These are phyloP conservation scores for Brienomyrus brachyistius DNA, from an alignment of 2,113 vertebrate genomes.

Conservation along the genomic window DNA sequence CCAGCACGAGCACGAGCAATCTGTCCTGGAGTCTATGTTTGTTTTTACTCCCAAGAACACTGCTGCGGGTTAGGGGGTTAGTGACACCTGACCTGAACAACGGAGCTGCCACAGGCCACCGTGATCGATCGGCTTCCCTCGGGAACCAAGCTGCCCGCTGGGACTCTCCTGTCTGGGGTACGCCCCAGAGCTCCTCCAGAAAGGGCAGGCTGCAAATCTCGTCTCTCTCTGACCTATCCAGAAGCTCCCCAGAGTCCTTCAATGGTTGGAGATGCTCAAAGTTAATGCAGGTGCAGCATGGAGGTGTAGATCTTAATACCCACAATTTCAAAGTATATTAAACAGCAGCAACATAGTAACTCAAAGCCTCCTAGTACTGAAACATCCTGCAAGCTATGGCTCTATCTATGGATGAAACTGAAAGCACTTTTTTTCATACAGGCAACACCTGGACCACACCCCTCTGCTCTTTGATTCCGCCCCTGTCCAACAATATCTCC, in stretches of 20 bases:
- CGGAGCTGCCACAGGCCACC: constrained; percentile 22
- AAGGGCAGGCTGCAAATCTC: neutral
- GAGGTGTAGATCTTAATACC: neutral
- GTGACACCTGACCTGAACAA: constrained; percentile 37
- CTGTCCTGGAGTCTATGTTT: neutral
- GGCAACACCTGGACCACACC: neutral
- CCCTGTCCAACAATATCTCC: constrained; percentile 24
- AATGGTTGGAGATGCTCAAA: too few species aligned
- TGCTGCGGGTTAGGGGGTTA: constrained; percentile 18
- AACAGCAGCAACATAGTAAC: neutral
- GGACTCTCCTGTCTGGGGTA: neutral
- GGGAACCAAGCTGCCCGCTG: neutral
- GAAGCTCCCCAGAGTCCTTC: neutral
- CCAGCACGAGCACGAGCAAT: neutral
- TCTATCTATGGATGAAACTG: neutral
- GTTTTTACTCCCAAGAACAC: constrained; percentile 1
- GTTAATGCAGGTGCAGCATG: neutral
- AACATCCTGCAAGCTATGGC: neutral
- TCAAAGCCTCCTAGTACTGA: neutral
- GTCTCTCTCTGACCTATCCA: neutral
- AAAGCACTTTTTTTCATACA: neutral
- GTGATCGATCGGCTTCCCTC: constrained; percentile 34
- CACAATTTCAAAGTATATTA: neutral
- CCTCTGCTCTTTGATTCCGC: neutral
- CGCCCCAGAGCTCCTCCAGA: neutral